A percentile compares a stretch with the other conserved stretches of the same genome.
These are phyloP conservation scores for Oncorhynchus gorbuscha DNA, from an alignment of 2,113 vertebrate species.

Conservation along the genomic window DNA sequence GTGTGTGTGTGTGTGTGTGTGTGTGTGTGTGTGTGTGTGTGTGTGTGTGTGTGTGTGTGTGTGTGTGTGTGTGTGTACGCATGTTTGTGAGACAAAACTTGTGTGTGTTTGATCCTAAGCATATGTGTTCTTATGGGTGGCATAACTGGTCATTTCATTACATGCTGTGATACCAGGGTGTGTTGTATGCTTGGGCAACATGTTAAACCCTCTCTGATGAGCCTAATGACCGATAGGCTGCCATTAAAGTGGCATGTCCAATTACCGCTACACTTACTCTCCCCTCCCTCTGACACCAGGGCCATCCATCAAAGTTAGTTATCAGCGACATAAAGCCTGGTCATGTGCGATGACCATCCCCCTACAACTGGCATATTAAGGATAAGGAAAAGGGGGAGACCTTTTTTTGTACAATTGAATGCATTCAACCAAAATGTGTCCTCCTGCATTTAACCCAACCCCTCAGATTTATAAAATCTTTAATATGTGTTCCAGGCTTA, in stretches of 20 bases:
- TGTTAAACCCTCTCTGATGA: conserved; percentile 1
- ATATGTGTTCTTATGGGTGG: neutral
- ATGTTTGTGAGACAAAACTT: neutral
- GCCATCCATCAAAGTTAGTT: conserved; percentile 1
- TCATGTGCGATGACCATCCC: neutral
- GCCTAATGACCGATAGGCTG: neutral
- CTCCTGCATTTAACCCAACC: neutral
- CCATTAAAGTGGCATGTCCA: conserved; percentile 6
- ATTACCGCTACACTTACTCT: neutral
- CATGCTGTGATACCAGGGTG: neutral
- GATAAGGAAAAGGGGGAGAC: neutral
- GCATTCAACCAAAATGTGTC: neutral
- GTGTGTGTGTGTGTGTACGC: neutral
- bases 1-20: neutral
- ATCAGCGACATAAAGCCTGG: neutral
- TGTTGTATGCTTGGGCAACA: neutral
- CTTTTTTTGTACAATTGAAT: too few relatives aligned
- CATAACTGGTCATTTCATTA: neutral
- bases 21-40: neutral
- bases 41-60: neutral
- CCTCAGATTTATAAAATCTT: neutral
- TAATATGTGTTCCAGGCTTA: neutral
- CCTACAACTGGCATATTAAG: neutral
- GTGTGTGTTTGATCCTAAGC: neutral
- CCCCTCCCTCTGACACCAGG: neutral